Evolutionary conservation across 2,888 invertebrate species (phyloP).

Genomic region (Drosophila macrospina): DNA sequence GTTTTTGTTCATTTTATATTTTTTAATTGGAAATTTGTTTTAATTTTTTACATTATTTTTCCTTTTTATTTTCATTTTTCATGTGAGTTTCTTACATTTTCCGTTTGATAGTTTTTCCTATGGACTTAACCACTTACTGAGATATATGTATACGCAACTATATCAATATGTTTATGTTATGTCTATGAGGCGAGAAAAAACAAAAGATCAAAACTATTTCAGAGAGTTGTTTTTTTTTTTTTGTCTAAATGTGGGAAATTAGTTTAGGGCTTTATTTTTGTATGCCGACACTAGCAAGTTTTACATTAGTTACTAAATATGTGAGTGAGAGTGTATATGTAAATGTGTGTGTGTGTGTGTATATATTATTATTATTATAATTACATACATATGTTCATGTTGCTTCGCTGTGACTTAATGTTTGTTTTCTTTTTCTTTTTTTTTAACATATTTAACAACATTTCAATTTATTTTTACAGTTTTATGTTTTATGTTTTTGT

Average conservation of each 20-base stretch:
- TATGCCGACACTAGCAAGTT: constrained; percentile 28
- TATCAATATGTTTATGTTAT: constrained; percentile 3
- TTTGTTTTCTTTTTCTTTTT: constrained; percentile 7
- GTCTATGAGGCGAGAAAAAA: constrained; percentile 19
- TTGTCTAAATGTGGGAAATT: constrained; percentile 10
- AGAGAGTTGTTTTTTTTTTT: neutral
- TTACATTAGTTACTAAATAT: constrained; percentile 42
- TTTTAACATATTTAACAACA: constrained; percentile 59
- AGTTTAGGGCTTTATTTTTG: constrained; percentile 29
- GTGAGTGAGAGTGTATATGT: constrained; percentile 20
- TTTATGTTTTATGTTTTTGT: constrained; percentile 23
- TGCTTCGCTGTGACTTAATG: constrained; percentile 23
- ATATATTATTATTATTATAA: constrained; percentile 29
- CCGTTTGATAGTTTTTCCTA: constrained; percentile 29
- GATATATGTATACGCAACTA: constrained; percentile 12
- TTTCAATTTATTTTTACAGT: constrained; percentile 39
- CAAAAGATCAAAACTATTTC: constrained; percentile 12
- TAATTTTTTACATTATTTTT: constrained; percentile 9
- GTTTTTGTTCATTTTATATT: neutral
- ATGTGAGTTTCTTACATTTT: constrained; percentile 24
- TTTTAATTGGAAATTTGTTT: constrained; percentile 4
- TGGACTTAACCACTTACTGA: constrained; percentile 27
- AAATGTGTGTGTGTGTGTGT: constrained; percentile 4
- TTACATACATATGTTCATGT: constrained; percentile 19
- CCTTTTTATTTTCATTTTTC: constrained; percentile 11